Evolutionary conservation across 2,888 invertebrate species (phyloP).

Genomic region (Baronia brevicornis): DNA sequence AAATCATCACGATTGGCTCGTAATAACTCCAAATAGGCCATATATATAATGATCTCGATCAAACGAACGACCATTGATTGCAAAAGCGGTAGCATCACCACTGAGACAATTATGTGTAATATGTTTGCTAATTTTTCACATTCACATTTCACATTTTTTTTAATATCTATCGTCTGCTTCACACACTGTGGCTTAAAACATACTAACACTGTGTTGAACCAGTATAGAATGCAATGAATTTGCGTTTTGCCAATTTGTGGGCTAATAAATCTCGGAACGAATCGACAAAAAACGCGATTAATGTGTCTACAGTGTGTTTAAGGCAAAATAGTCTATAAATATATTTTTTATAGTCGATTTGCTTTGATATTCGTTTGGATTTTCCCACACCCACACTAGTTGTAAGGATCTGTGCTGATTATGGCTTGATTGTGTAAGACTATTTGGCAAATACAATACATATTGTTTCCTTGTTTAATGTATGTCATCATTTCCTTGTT

Average conservation of each 20-base stretch:
- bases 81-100: too few relatives aligned
- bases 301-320: not conserved
- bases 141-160: too few relatives aligned
- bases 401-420: constrained; percentile 1
- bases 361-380: not conserved
- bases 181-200: not conserved
- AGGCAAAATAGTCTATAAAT: not conserved
- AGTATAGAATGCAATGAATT: constrained; percentile 5
- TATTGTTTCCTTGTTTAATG: too few relatives aligned
- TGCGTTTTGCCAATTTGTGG: constrained; percentile 1
- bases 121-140: too few relatives aligned
- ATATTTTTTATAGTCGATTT: not conserved
- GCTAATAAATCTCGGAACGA: constrained; percentile 5
- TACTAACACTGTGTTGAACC: not conserved
- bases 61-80: too few relatives aligned
- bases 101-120: too few relatives aligned
- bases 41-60: too few relatives aligned
- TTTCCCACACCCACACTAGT: constrained; percentile 4
- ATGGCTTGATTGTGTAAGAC: not conserved
- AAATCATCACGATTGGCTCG: too few relatives aligned
- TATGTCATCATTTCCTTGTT: too few relatives aligned
- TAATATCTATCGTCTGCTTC: too few relatives aligned
- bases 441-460: too few relatives aligned
- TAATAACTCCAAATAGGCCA: too few relatives aligned
- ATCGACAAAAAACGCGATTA: constrained; percentile 3